phyloP scores from a whole-genome alignment of 2,797 vertebrate genomes.

The Rhodeus uyekii region DNA sequence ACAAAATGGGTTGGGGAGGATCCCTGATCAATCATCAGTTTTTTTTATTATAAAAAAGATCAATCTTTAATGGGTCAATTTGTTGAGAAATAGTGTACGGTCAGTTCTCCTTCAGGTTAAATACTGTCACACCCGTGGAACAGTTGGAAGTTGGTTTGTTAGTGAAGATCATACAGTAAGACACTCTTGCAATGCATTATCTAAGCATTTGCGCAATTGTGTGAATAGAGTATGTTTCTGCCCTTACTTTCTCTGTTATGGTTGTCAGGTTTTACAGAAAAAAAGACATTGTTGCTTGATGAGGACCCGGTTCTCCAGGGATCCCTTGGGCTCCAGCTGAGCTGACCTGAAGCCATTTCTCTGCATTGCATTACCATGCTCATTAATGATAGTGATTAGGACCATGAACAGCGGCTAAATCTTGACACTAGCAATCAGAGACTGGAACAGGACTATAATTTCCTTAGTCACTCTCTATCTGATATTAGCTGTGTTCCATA shows the following conservation, averaged over 20 bases:
- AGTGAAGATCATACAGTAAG: background rate
- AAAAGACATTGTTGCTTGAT: background rate
- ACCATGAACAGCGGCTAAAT: constrained; percentile 31
- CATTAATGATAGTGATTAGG: constrained; percentile 71
- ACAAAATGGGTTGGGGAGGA: too few species aligned
- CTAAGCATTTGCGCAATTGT: background rate
- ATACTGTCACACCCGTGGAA: background rate
- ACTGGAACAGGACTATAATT: constrained; percentile 29
- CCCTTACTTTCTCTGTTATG: background rate
- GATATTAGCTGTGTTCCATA: constrained; percentile 24
- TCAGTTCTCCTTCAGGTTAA: background rate
- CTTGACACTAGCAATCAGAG: constrained; percentile 40
- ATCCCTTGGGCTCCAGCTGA: constrained; percentile 62
- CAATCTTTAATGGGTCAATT: background rate
- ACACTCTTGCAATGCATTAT: background rate
- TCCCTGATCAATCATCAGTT: background rate
- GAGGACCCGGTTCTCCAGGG: constrained; percentile 56
- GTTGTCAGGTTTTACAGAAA: constrained; percentile 45
- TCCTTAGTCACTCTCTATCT: constrained; percentile 25
- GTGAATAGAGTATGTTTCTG: background rate
- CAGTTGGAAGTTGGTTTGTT: background rate
- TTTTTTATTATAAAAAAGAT: too few species aligned
- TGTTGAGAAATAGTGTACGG: background rate
- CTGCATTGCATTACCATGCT: constrained; percentile 70
- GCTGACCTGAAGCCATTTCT: constrained; percentile 64